phyloP scores from a whole-genome alignment of 2,113 vertebrate genomes.

The Triplophysa siluroides region DNA sequence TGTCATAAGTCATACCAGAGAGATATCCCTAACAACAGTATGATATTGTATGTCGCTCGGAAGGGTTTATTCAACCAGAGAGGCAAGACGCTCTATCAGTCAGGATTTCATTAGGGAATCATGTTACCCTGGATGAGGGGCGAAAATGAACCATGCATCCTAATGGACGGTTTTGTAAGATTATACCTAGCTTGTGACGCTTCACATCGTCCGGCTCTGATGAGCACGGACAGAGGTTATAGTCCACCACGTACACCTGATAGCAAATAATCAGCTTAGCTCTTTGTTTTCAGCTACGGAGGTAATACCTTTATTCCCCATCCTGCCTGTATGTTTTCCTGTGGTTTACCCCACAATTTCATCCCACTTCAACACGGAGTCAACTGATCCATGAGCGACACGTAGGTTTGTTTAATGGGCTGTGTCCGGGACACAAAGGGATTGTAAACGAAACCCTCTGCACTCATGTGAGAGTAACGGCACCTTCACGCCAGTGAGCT shows the following conservation, averaged over 20 bases:
- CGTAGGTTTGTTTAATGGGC: not conserved
- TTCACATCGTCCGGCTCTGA: conserved; percentile 26
- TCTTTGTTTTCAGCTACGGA: conserved; percentile 26
- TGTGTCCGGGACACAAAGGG: not conserved
- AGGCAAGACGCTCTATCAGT: conserved; percentile 20
- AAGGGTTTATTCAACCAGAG: not conserved
- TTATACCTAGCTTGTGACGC: conserved; percentile 23
- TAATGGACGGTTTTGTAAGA: conserved; percentile 31
- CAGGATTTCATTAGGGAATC: conserved; percentile 37
- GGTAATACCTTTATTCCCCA: conserved; percentile 20
- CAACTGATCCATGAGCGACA: not conserved
- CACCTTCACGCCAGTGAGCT: not conserved
- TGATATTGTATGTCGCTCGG: conserved; percentile 1
- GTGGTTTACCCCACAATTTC: not conserved
- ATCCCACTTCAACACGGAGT: not conserved
- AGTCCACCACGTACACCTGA: conserved; percentile 38
- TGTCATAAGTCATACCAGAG: not conserved
- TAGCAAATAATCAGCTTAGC: conserved; percentile 20
- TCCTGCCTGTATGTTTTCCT: not conserved
- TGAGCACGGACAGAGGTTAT: not conserved
- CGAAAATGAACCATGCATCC: not conserved
- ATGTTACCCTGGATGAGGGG: conserved; percentile 35
- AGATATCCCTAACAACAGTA: conserved; percentile 6
- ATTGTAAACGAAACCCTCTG: not conserved
- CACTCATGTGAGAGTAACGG: not conserved